A percentile compares a stretch with the other conserved stretches of the same genome.
Conservation (phyloP, 2,888 invertebrate species). For the Synergus itoensis region DNA sequence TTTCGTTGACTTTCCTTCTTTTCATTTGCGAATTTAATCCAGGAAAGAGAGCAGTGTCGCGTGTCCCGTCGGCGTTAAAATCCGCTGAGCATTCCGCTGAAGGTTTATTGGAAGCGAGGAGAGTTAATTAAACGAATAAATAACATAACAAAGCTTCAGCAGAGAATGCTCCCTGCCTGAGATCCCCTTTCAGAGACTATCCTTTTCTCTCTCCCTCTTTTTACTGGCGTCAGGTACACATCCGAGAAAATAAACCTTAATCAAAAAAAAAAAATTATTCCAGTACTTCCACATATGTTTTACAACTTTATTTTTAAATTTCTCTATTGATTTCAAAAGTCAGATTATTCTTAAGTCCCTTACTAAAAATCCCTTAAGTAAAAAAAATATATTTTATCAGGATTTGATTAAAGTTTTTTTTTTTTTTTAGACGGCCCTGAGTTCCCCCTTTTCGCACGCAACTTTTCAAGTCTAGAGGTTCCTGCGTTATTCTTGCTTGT, state of each 20-base stretch:
- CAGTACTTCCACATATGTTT: not conserved
- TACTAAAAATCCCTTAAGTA: not conserved
- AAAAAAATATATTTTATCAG: not conserved
- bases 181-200: constrained; percentile 62
- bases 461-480: not conserved
- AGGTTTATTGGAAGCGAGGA: constrained; percentile 69
- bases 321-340: not conserved
- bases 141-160: constrained; percentile 70
- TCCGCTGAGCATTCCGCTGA: constrained; percentile 58
- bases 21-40: constrained; percentile 61
- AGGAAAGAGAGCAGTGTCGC: constrained; percentile 60
- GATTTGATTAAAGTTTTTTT: not conserved
- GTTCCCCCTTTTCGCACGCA: not conserved
- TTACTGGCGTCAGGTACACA: not conserved
- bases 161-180: constrained; percentile 48
- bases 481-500: constrained; percentile 50
- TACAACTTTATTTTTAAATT: not conserved
- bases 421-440: too few relatives aligned
- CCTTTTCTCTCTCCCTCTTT: constrained; percentile 10
- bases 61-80: constrained; percentile 67
- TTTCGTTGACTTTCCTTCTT: constrained; percentile 31
- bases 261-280: not conserved
- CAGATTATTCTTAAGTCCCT: not conserved
- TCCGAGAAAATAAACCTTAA: constrained; percentile 4
- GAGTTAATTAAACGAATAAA: constrained; percentile 77